Percentiles rank a stretch among this genome's conserved stretches.
Evolutionary conservation across 2,888 invertebrate genomes (phyloP).

Genomic region (Orchesellides sinensis): DNA sequence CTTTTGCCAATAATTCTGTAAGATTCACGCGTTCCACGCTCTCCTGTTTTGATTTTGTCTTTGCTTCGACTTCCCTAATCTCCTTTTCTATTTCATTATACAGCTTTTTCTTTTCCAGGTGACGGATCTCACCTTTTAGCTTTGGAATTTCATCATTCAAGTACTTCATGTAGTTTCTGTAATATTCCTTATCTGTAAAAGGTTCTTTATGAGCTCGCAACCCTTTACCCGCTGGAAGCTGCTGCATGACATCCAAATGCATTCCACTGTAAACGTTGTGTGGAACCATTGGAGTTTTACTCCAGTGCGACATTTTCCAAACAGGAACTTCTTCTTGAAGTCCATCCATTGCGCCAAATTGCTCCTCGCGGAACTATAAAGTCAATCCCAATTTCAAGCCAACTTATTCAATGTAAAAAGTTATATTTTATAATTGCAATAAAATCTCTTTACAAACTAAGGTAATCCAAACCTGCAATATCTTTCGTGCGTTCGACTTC

Average conservation of each 20-base stretch:
- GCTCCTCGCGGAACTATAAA: constrained; percentile 39
- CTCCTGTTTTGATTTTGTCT: constrained; percentile 30
- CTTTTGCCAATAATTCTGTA: constrained; percentile 38
- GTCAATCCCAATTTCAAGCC: not conserved
- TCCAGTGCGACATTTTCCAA: constrained; percentile 67
- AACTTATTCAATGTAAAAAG: not conserved
- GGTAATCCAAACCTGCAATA: constrained; percentile 70
- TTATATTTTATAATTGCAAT: not conserved
- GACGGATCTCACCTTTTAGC: constrained; percentile 58
- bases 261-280: constrained; percentile 43
- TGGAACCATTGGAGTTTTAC: not conserved
- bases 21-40: constrained; percentile 26
- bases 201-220: not conserved
- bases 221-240: not conserved
- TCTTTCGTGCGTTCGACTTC: constrained; percentile 61
- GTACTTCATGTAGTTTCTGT: constrained; percentile 68
- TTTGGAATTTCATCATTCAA: constrained; percentile 68
- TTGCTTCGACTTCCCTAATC: constrained; percentile 7
- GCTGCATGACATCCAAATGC: constrained; percentile 28
- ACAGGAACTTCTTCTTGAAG: constrained; percentile 35
- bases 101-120: constrained; percentile 65
- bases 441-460: not conserved
- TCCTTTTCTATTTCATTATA: constrained; percentile 42
- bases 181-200: constrained; percentile 56
- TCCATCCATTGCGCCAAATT: constrained; percentile 55